Conservation (phyloP, 2,113 vertebrate genomes). For the Grammomys dolichurus region DNA sequence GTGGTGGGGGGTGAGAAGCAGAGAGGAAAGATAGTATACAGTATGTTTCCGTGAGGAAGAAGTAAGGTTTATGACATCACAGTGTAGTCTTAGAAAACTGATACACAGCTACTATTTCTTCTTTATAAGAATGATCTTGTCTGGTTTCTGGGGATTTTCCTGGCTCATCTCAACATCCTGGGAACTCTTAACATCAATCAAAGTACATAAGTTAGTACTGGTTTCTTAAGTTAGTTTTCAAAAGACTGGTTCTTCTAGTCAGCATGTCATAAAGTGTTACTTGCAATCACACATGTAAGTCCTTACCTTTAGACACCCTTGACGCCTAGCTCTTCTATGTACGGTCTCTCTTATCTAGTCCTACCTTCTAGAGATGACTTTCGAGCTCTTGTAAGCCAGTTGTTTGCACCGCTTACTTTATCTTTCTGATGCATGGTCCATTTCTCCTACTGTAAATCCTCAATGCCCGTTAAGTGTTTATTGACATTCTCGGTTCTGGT, state of each 20-base stretch:
- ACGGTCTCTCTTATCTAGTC: not conserved
- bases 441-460: not conserved
- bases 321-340: rapidly evolving
- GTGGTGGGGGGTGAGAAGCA: not conserved
- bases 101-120: not conserved
- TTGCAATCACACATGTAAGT: too few species aligned
- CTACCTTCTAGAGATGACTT: not conserved
- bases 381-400: not conserved
- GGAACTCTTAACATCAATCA: not conserved
- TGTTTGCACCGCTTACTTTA: not conserved
- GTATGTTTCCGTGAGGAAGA: not conserved
- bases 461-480: not conserved
- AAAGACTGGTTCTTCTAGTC: not conserved
- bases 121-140: not conserved
- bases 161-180: not conserved
- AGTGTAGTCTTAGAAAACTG: not conserved
- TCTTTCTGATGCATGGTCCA: not conserved
- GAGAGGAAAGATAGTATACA: not conserved
- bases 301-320: not conserved
- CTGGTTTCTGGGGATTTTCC: not conserved
- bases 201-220: not conserved
- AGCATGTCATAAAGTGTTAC: not conserved
- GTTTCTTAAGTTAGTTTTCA: not conserved
- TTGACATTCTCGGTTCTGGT: not conserved
- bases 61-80: not conserved